Percentiles rank a stretch among this genome's conserved stretches.
These are phyloP conservation scores for Turdus rufiventris DNA, from an alignment of 2,113 vertebrate genomes.

Conservation along the genomic window DNA sequence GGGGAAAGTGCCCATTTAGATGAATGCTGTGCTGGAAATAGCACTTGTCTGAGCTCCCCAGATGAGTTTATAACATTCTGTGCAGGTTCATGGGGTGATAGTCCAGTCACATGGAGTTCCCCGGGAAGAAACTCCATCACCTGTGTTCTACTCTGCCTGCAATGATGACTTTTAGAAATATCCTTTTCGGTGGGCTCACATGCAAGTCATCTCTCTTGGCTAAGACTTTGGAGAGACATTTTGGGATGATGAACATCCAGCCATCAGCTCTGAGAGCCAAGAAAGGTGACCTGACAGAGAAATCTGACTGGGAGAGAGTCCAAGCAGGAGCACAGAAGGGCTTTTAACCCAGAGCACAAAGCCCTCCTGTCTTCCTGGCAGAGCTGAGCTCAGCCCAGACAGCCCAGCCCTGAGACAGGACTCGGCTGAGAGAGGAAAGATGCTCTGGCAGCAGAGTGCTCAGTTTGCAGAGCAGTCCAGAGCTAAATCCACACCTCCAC, in stretches of 20 bases:
- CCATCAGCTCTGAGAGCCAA: not conserved
- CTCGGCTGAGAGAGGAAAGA: not conserved
- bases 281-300: not conserved
- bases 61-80: not conserved
- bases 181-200: not conserved
- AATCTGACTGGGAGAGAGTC: not conserved
- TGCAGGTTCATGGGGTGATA: not conserved
- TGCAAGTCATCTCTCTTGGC: not conserved
- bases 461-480: not conserved
- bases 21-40: conserved; percentile 47
- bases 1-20: not conserved
- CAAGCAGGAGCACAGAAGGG: not conserved
- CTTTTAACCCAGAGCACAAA: not conserved
- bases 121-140: not conserved
- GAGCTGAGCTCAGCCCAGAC: not conserved
- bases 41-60: not conserved
- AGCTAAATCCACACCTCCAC: not conserved
- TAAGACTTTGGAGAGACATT: not conserved
- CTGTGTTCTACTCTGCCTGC: not conserved
- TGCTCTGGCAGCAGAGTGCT: not conserved
- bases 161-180: not conserved
- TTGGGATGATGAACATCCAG: not conserved
- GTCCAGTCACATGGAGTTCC: not conserved
- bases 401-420: not conserved
- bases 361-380: not conserved